Base-by-base conservation (phyloP, 2,113 vertebrate genomes). In the Rousettus leschenaultii region DNA sequence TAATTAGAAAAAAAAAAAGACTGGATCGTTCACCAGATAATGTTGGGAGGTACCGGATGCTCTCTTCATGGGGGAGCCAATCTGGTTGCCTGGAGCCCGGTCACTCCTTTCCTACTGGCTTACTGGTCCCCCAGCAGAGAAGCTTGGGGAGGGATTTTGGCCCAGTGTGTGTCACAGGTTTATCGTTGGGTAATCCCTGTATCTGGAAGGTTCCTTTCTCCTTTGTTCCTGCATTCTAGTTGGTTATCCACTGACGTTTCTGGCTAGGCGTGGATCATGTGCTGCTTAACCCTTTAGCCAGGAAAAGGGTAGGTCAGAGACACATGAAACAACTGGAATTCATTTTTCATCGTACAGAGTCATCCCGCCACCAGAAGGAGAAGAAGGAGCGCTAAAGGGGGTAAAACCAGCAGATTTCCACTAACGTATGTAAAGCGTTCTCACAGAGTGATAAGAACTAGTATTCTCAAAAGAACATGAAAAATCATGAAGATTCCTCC, bases 351-450 rank as follows among this genome's bases (percentile, higher is more conserved):
- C 43, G 22, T n/a, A 43, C 15, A 65, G 1, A 43, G 8, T 28
- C 53, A 51, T 85, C 92, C 63, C 92, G 4, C 66, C 61, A 71
- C 0, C 59, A 77, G 75, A 28, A 92, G 38, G 71, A 53, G n/a
- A 30, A 84, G 53, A 80, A 80, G 18, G 51, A 33, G 45, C 21
- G 30, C 38, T 18, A 63, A 86, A 86, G 28, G 51, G 9, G 9
- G 0, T 8, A 59, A 57, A 78, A 2, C 3, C 4, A n/a, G n/a
- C 3, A 59, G 28, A 40, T 10, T 30, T 85, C 75, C 53, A 84
- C 68, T 71, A 84, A 63, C 28, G 18, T 71, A 66, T 77, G 26
- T 45, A 96, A 95, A 97, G 19, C 86, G 94, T 19, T 70, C 38
- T 86, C 33, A 45, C 40, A 86, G 83, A 94, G 68, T 55, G 93